phyloP scores from a whole-genome alignment of 2,797 vertebrate species.

The Myiotriccus ornatus region DNA sequence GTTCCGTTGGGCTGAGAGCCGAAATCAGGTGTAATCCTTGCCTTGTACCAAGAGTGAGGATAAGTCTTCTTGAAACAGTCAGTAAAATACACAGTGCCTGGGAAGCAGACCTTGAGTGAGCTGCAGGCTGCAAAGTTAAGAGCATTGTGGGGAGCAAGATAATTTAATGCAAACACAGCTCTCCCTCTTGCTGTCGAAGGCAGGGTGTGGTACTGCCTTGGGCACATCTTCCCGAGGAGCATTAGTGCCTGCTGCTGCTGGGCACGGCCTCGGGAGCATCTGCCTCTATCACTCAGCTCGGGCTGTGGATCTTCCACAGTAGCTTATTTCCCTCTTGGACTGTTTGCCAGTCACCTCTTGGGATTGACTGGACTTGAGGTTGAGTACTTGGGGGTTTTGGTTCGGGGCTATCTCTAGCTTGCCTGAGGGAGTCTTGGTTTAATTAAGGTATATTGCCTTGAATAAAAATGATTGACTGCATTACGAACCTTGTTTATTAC shows the following conservation, averaged over 20 bases:
- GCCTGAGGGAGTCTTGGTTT: background rate
- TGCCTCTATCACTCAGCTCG: accelerated
- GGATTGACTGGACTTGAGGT: background rate
- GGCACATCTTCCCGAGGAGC: background rate
- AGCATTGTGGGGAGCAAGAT: background rate
- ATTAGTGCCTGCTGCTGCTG: background rate
- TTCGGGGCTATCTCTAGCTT: background rate
- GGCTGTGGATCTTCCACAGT: background rate
- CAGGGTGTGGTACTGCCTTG: background rate
- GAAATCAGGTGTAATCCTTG: background rate
- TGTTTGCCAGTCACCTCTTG: background rate
- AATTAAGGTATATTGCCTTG: background rate
- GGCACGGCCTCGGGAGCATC: accelerated
- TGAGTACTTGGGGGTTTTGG: background rate
- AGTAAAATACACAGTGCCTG: background rate
- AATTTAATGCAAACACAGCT: background rate
- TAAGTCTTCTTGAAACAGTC: background rate
- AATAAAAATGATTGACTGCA: background rate
- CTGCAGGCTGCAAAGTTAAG: background rate
- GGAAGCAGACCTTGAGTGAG: background rate
- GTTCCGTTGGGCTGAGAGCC: background rate
- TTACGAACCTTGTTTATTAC: background rate
- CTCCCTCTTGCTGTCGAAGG: background rate
- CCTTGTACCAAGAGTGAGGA: background rate
- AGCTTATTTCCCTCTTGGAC: background rate